A percentile compares a stretch with the other conserved stretches of the same genome.
Evolutionary conservation across 2,797 vertebrate species (phyloP).

Genomic region (Sorex maritimensis): DNA sequence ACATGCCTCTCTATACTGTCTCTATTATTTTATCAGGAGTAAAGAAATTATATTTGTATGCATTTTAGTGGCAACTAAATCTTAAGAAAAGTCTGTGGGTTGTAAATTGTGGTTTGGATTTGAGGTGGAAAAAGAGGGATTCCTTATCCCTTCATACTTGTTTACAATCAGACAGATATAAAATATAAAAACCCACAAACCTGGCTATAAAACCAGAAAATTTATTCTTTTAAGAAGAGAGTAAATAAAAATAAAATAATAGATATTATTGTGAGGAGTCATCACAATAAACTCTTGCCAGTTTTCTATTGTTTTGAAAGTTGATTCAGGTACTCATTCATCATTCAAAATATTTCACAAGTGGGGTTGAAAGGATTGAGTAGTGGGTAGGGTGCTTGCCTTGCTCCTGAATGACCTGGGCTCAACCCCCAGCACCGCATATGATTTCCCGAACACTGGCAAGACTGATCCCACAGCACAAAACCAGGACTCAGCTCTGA

Average conservation of each 20-base stretch:
- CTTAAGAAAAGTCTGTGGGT: not conserved
- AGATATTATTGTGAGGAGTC: not conserved
- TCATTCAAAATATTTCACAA: not conserved
- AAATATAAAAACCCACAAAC: constrained; percentile 19
- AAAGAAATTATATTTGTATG: not conserved
- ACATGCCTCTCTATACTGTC: not conserved
- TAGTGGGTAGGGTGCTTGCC: too few species aligned
- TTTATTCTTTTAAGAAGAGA: constrained; percentile 27
- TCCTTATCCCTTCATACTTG: not conserved
- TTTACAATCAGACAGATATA: not conserved
- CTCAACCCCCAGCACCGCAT: too few species aligned
- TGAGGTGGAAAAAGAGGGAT: not conserved
- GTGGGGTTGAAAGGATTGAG: too few species aligned
- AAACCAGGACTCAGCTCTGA: too few species aligned
- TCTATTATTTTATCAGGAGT: not conserved
- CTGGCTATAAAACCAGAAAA: not conserved
- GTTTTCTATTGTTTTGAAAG: not conserved
- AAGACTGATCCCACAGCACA: too few species aligned
- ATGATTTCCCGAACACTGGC: too few species aligned
- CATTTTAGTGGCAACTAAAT: not conserved
- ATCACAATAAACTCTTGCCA: not conserved
- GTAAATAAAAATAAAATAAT: not conserved
- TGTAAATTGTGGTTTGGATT: not conserved
- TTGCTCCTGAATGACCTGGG: too few species aligned
- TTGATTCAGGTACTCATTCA: constrained; percentile 32